Conservation (phyloP, 2,888 invertebrate genomes). For the Deroplatys truncata region DNA sequence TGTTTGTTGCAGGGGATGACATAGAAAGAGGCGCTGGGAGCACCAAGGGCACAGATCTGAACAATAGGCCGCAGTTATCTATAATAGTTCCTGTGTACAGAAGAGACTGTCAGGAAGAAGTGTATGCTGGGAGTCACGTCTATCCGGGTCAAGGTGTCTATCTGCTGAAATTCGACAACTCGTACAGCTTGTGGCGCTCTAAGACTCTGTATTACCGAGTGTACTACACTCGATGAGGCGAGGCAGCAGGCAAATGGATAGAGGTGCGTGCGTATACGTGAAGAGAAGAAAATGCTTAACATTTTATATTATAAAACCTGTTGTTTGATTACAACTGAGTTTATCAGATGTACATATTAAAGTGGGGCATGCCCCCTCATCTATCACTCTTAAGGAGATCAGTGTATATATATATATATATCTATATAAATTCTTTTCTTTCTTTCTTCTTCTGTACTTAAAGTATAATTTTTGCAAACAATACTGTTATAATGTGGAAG, state of each 20-base stretch:
- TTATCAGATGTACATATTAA: background rate
- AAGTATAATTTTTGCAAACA: background rate
- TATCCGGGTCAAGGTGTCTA: conserved; percentile 98
- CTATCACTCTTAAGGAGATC: background rate
- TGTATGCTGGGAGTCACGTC: conserved; percentile 94
- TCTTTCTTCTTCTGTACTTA: background rate
- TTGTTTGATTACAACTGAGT: background rate
- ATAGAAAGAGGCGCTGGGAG: conserved; percentile 54
- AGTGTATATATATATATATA: background rate
- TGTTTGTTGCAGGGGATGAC: conserved; percentile 49
- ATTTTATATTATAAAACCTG: too few species aligned
- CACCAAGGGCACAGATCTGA: conserved; percentile 33
- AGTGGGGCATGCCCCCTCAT: background rate
- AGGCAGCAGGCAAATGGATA: too few species aligned
- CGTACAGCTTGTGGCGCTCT: conserved; percentile 97
- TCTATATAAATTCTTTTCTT: background rate
- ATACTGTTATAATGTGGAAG: background rate
- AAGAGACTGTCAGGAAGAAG: conserved; percentile 85
- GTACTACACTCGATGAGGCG: conserved; percentile 76
- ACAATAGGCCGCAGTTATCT: conserved; percentile 59
- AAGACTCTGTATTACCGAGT: conserved; percentile 99
- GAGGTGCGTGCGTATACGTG: background rate
- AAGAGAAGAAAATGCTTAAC: background rate
- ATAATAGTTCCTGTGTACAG: conserved; percentile 93
- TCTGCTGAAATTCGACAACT: conserved; percentile 97